Base-by-base conservation (phyloP, 2,888 invertebrate species). In the Idaea biselata region DNA sequence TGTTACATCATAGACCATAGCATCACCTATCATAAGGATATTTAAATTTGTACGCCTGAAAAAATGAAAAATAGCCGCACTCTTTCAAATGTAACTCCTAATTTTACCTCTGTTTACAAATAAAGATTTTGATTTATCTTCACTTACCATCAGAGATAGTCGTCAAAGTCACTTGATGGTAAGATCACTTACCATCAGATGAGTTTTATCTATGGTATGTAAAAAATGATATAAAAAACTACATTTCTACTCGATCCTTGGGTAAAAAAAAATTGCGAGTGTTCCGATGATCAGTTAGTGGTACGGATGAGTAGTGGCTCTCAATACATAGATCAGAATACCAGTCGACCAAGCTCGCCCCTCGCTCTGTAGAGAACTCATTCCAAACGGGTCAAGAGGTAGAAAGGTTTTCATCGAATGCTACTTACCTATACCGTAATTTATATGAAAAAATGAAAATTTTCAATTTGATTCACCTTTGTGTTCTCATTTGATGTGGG, bases 311-410 rank as follows among this genome's bases (percentile, higher is more conserved):
- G 74, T 76, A 72, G 72, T 66, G 64, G 63, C 76, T 74, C 77
- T 81, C 80, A 77, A 78, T 81, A 76, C 78, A 73, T 77, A 77
- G 81, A 81, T 81, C 77, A 80, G 78, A 72, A 72, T 73, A 67
- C 64, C 67, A 60, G 60, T 60, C 59, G 67, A 62, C 68, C 60
- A 64, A 61, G 60, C 59, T 61, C 61, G 64, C 70, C 64, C 68
- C 66, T 60, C 66, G 70, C 53, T 18, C 18, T 5, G 56, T 14
- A 58, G 60, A 62, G 60, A 64, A 70, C 71, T 73, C 65, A 67
- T 68, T 73, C 64, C 62, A 68, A 72, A 67, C 69, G 62, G 67
- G 70, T 67, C 67, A 70, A 70, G 63, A 58, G 58, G 62, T 64
- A 70, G 67, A 66, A 67, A 61, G 63, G 44, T 65, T 66, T 65